These are phyloP conservation scores for Metalampra italica DNA, from an alignment of 2,888 invertebrate genomes.

Conservation along the genomic window DNA sequence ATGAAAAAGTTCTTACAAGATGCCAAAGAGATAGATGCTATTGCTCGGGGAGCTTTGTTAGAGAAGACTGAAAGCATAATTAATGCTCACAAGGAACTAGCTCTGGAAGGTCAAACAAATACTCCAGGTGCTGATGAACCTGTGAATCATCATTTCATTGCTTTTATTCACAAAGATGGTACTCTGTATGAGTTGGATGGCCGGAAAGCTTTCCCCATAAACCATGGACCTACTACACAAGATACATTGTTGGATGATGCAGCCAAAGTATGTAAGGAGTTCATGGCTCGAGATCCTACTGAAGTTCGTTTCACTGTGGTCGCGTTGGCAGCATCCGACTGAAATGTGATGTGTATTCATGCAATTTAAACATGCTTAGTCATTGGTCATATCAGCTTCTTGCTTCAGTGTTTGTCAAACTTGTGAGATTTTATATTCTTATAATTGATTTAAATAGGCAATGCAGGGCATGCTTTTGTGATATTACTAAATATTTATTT, in stretches of 20 bases:
- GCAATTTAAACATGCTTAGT: constrained; percentile 14
- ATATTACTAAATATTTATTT: constrained; percentile 57
- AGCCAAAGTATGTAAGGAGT: constrained; percentile 89
- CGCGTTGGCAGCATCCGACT: constrained; percentile 83
- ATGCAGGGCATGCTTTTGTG: constrained; percentile 64
- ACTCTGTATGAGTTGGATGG: constrained; percentile 91
- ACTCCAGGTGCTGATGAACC: constrained; percentile 87
- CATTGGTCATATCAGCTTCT: constrained; percentile 16
- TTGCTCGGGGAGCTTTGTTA: constrained; percentile 86
- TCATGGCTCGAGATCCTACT: constrained; percentile 92
- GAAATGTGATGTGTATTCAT: constrained; percentile 27
- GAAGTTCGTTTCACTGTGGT: constrained; percentile 93
- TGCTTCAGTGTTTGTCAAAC: constrained; percentile 38
- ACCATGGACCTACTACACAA: constrained; percentile 88
- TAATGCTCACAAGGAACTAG: constrained; percentile 89
- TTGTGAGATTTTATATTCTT: constrained; percentile 30
- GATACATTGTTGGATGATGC: constrained; percentile 91
- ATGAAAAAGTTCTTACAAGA: constrained; percentile 88
- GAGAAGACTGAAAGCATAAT: constrained; percentile 86
- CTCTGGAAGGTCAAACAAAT: constrained; percentile 95
- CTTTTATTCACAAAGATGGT: constrained; percentile 90
- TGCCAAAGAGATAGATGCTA: constrained; percentile 82
- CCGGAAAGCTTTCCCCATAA: constrained; percentile 84
- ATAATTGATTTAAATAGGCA: constrained; percentile 30
- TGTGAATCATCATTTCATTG: constrained; percentile 93